Percentiles rank a stretch among this genome's conserved stretches.
Evolutionary conservation across 2,888 invertebrate genomes (phyloP).

Genomic region (Amiota minor): DNA sequence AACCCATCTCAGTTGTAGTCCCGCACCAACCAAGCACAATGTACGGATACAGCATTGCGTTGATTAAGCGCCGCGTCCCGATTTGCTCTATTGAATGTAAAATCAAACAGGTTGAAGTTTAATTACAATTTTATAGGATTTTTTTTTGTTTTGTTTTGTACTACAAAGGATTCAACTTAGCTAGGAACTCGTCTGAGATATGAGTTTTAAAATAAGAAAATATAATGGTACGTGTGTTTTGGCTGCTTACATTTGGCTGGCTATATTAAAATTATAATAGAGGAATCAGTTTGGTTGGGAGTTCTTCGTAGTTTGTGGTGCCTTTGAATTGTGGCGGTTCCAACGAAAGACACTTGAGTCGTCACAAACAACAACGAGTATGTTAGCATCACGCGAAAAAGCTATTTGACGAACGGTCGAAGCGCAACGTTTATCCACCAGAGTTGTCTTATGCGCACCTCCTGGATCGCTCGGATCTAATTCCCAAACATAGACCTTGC

Average conservation of each 20-base stretch:
- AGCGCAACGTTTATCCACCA: conserved; percentile 89
- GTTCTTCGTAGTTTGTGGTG: conserved; percentile 40
- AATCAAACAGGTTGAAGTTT: conserved; percentile 17
- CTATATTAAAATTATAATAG: conserved; percentile 19
- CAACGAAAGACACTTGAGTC: conserved; percentile 97
- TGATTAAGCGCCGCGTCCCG: too few relatives aligned
- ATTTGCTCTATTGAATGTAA: neutral
- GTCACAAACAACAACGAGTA: conserved; percentile 94
- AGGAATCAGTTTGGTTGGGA: neutral
- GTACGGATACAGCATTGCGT: conserved; percentile 3
- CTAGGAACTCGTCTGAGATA: neutral
- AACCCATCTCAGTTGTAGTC: conserved; percentile 10
- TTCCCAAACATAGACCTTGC: conserved; percentile 96
- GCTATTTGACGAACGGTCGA: conserved; percentile 95
- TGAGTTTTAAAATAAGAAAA: neutral
- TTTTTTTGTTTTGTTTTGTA: neutral
- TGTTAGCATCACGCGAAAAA: conserved; percentile 88
- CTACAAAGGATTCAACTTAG: neutral
- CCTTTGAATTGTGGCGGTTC: conserved; percentile 76
- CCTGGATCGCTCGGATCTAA: conserved; percentile 89
- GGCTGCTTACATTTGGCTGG: conserved; percentile 62
- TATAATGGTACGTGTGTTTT: conserved; percentile 36
- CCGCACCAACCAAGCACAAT: neutral
- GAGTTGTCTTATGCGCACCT: conserved; percentile 83
- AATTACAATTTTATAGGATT: conserved; percentile 17